Evolutionary conservation across 1,140 invertebrate species (phyloP), one percentile per base, ranked within the genome.

Genomic region (Orchesella cincta): DNA sequence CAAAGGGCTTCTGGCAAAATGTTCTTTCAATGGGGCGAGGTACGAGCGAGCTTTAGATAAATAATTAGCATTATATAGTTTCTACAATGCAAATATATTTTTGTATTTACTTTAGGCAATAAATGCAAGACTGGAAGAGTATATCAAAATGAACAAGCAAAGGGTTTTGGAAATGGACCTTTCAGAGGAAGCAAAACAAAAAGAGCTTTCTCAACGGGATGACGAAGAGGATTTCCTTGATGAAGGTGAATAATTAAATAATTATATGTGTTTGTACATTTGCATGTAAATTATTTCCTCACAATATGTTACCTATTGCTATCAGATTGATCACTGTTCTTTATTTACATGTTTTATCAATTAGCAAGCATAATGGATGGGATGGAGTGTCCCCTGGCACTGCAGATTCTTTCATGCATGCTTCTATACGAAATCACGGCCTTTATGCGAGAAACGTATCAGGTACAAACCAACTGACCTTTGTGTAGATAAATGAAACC

Each of bases 211-310:
- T 74, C 88, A 93, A 57, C 93, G 95, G 86, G 96, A 99, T 83
- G 96, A 98, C 84, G 95, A 99, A 83, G 98, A 99, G 87, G 96
- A 99, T 86, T 99, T 98, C 84, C 87, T 99, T 5, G 97, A 99
- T 87, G 97, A 99, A 90, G 93, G 94, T 95, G 85, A 81, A 54
- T 64, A 73, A 5, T 73, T 54, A 29, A 72, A 64, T 12, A 34
- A 76, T 23, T 67, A 73, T 82, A 80, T 35, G 81, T 85, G n/a
- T 85, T n/a, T n/a, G n/a, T n/a, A n/a, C n/a, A n/a, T n/a, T n/a
- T n/a, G n/a, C n/a, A n/a, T n/a, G n/a, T n/a, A n/a, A n/a, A n/a
- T n/a, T n/a, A n/a, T n/a, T n/a, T n/a, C n/a, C n/a, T n/a, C 12
- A 20, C 16, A 67, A 67, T 14, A 12, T 36, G 23, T 5, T 72